Conservation (phyloP, 2,113 vertebrate genomes). For the Periophthalmus modestus region DNA sequence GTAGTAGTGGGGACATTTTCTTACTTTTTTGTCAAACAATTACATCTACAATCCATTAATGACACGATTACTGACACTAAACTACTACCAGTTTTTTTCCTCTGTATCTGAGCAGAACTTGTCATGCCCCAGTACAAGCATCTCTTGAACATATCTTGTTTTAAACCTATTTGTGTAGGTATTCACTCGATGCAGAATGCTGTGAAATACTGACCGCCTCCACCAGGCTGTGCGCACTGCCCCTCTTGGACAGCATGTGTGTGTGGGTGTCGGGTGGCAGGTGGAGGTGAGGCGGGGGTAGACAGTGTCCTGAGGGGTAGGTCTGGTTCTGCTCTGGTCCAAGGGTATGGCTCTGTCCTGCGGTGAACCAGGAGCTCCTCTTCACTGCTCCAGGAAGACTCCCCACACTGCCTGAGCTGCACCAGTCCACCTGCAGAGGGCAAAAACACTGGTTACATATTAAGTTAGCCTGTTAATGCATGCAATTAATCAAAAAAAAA, state of each 20-base stretch:
- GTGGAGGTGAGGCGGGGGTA: slow-evolving; percentile 84
- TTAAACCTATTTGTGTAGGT: neutral
- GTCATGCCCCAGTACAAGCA: too few relatives aligned
- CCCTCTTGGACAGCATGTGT: slow-evolving; percentile 86
- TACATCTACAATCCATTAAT: too few relatives aligned
- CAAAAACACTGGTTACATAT: too few relatives aligned
- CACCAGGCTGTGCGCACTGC: slow-evolving; percentile 94
- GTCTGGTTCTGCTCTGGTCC: neutral
- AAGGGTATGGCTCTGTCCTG: slow-evolving; percentile 70
- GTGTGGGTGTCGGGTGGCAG: slow-evolving; percentile 81
- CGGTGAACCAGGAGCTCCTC: slow-evolving; percentile 93
- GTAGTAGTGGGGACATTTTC: too few relatives aligned
- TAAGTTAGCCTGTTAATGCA: too few relatives aligned
- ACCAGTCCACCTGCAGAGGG: slow-evolving; percentile 81
- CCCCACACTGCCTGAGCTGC: slow-evolving; percentile 82
- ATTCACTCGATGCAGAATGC: neutral
- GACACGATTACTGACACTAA: too few relatives aligned
- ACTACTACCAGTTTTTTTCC: too few relatives aligned
- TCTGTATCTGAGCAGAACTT: too few relatives aligned
- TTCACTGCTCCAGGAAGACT: slow-evolving; percentile 86
- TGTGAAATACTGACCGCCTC: slow-evolving; percentile 82
- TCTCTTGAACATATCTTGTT: too few relatives aligned
- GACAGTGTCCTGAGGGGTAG: neutral
- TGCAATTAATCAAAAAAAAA: too few relatives aligned
- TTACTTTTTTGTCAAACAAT: too few relatives aligned